phyloP scores from a whole-genome alignment of 2,888 invertebrate species.

The Drosophila phalerata region DNA sequence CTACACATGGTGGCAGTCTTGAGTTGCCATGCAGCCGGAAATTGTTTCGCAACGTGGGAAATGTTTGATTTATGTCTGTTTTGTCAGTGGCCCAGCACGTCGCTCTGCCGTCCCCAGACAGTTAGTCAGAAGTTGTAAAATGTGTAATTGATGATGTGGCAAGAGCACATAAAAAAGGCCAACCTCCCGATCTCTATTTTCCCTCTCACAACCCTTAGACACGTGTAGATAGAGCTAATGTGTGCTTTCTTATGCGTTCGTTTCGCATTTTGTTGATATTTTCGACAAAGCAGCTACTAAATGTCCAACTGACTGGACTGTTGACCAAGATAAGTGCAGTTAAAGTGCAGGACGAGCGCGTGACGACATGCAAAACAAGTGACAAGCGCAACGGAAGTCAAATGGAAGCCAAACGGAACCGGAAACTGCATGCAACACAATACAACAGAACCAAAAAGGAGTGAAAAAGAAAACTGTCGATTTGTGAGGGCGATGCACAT shows the following conservation, averaged over 20 bases:
- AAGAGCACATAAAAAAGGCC: constrained; percentile 67
- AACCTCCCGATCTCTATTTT: background rate
- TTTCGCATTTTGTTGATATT: constrained; percentile 74
- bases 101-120: constrained; percentile 14
- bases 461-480: constrained; percentile 4
- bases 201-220: background rate
- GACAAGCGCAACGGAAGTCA: constrained; percentile 55
- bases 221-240: constrained; percentile 59
- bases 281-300: constrained; percentile 78
- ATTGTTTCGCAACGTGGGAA: constrained; percentile 81
- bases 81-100: constrained; percentile 68
- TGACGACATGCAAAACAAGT: constrained; percentile 75
- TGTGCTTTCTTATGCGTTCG: constrained; percentile 35
- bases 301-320: constrained; percentile 46
- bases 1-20: constrained; percentile 52
- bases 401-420: constrained; percentile 69
- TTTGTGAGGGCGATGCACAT: constrained; percentile 40
- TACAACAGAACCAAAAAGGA: constrained; percentile 7
- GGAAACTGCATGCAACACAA: constrained; percentile 68
- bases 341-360: constrained; percentile 74
- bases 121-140: constrained; percentile 74
- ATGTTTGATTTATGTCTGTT: constrained; percentile 81
- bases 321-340: constrained; percentile 68
- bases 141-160: constrained; percentile 80
- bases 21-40: constrained; percentile 73